Base-by-base conservation (phyloP, 2,888 invertebrate species). In the Rhimphoctona megacephalus region DNA sequence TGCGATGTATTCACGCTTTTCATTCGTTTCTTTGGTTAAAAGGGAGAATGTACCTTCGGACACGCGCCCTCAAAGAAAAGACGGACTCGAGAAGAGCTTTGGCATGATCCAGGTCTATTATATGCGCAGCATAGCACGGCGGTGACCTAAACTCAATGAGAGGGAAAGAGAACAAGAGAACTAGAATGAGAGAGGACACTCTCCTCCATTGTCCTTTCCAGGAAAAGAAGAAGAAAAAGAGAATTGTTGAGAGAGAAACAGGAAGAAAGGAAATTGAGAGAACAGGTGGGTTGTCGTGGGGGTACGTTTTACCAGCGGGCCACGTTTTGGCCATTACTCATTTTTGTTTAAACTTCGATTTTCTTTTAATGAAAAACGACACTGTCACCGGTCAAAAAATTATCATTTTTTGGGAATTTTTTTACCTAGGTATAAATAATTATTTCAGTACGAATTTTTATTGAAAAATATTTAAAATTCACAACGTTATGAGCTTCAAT, bases 281-380 rank as follows among this genome's bases (percentile, higher is more conserved):
- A 92, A 92, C 92, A 92, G 92, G 91, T 92, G 92, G 90, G 89
- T 90, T 76, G 83, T 77, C 89, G 91, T 90, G 91, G 91, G 91
- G 91, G 91, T 90, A 91, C 87, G 89, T 90, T 86, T 84, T 72
- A 79, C 82, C 74, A 52, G 46, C 49, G n/a, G 79, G 74, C 33
- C 64, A 72, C 72, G 72, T 80, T 72, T 78, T 82, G 49, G 25
- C 9, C 1, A 30, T 30, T 30, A 6, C 17, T 30, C 7, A 57
- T 57, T 57, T 57, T 61, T 17, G 1, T 30, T 61, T 4, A 30
- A 61, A 6, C 17, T 25, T 61, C 61, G 1, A 61, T 14, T 14
- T 5, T 17, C 30, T 30, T 30, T 25, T n/a, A n/a, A n/a, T n/a
- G n/a, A n/a, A n/a, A n/a, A n/a, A n/a, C n/a, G n/a, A n/a, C n/a